phyloP scores from a whole-genome alignment of 2,888 invertebrate species.

The Chloromyia formosa region DNA sequence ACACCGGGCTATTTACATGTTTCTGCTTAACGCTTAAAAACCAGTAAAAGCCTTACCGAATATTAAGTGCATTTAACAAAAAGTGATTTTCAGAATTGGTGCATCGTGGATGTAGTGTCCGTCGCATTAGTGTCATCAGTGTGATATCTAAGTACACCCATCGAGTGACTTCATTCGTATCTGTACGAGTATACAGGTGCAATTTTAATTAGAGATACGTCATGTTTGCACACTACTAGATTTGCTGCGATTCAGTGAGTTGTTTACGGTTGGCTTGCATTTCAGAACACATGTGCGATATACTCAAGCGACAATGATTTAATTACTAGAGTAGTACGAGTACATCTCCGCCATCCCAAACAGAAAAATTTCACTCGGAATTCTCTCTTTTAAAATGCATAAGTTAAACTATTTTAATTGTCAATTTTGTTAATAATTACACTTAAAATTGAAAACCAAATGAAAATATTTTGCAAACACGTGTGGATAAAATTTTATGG shows the following conservation, averaged over 20 bases:
- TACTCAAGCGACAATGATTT: neutral
- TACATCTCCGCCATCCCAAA: neutral
- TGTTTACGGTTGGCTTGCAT: conserved; percentile 40
- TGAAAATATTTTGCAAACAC: neutral
- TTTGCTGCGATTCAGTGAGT: conserved; percentile 33
- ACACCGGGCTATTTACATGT: conserved; percentile 8
- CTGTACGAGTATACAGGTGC: conserved; percentile 13
- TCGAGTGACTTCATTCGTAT: conserved; percentile 22
- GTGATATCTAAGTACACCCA: conserved; percentile 23
- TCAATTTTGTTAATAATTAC: neutral
- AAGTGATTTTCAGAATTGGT: neutral
- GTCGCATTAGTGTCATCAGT: neutral
- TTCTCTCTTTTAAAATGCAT: neutral
- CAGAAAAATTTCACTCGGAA: conserved; percentile 31
- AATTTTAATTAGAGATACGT: conserved; percentile 33
- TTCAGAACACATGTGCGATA: conserved; percentile 26
- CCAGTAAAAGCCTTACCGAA: too few relatives aligned
- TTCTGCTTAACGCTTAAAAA: neutral
- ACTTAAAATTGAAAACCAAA: neutral
- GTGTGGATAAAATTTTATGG: neutral
- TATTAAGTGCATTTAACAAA: too few relatives aligned
- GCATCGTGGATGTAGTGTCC: neutral
- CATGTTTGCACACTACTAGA: conserved; percentile 14
- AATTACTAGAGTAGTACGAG: conserved; percentile 8
- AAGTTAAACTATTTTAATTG: neutral